A percentile compares a stretch with the other conserved stretches of the same genome.
Conservation (phyloP, 2,797 vertebrate species). For the Pseudomugil tenellus region DNA sequence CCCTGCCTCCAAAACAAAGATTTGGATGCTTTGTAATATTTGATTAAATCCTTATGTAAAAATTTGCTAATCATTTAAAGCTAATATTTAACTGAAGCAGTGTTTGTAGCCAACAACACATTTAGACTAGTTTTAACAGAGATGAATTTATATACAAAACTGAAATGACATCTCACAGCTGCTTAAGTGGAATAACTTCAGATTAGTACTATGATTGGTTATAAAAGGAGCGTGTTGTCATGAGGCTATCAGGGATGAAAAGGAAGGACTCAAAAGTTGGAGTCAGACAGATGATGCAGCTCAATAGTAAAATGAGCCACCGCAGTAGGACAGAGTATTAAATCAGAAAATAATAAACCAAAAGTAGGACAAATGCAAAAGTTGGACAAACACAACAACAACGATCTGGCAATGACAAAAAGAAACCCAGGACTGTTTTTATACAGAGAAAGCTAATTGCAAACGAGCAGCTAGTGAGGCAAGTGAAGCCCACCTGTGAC, state of each 20-base stretch:
- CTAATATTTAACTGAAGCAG: too few species aligned
- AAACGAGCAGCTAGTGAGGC: not conserved
- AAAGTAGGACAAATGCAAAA: not conserved
- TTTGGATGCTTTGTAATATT: too few species aligned
- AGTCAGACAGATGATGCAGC: not conserved
- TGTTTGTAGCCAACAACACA: too few species aligned
- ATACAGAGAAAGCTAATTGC: not conserved
- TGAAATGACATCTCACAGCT: not conserved
- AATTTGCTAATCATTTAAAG: too few species aligned
- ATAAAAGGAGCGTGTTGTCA: not conserved
- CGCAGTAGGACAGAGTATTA: not conserved
- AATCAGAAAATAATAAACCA: not conserved
- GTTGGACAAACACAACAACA: not conserved
- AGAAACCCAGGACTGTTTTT: not conserved
- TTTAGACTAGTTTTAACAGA: too few species aligned
- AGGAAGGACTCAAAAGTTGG: not conserved
- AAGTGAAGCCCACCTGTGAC: not conserved
- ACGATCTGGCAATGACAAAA: not conserved
- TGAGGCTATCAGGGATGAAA: not conserved
- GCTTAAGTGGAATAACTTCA: not conserved
- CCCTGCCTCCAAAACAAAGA: too few species aligned
- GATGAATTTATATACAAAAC: too few species aligned
- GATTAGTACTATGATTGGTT: not conserved
- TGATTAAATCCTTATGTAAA: too few species aligned
- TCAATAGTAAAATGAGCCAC: not conserved